Evolutionary conservation across 1,140 invertebrate genomes (phyloP), one percentile per base, ranked within the genome.

Genomic region (Himalopsyche phryganea): DNA sequence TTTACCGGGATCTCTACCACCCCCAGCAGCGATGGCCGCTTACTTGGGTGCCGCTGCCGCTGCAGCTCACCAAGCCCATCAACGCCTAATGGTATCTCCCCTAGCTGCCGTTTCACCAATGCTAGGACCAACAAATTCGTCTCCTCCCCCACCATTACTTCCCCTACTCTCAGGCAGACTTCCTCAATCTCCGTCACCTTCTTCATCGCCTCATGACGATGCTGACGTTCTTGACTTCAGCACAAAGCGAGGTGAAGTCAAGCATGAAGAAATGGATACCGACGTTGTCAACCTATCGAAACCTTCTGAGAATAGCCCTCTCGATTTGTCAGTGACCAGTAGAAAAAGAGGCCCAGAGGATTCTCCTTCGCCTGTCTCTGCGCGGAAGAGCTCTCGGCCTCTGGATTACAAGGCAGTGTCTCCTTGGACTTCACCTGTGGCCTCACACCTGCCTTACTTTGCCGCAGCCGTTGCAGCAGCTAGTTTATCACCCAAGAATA

Each of bases 241-340:
- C 70, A 85, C 86, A 45, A 80, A 86, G 55, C 80, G 78, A 74
- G 81, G 71, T 32, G 77, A 80, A 42, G 79, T 79, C 9, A 80
- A 81, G 6, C 72, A 73, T 28, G 81, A 85, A 11, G 81, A 81
- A 35, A 83, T 85, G 7, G 81, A 83, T 58, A 80, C 73, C 42
- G 81, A 87, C 63, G 85, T 81, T 14, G 74, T 86, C 14, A 87
- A 89, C 66, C 75, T 88, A 7, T 86, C 82, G 58, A 87, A 88
- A 66, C 80, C 83, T 15, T 58, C 78, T 23, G 83, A 85, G 54
- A 89, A 90, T 65, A 83, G 87, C 19, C 90, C 90, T 0, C 69
- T 94, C 49, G 90, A 94, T 72, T 74, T 93, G 10, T 90, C 89
- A 0, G 84, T 91, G 23, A 80, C 85, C 1, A 85, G 85, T 20